Conservation (phyloP, 2,797 vertebrate genomes). For the Anguilla pacifica region DNA sequence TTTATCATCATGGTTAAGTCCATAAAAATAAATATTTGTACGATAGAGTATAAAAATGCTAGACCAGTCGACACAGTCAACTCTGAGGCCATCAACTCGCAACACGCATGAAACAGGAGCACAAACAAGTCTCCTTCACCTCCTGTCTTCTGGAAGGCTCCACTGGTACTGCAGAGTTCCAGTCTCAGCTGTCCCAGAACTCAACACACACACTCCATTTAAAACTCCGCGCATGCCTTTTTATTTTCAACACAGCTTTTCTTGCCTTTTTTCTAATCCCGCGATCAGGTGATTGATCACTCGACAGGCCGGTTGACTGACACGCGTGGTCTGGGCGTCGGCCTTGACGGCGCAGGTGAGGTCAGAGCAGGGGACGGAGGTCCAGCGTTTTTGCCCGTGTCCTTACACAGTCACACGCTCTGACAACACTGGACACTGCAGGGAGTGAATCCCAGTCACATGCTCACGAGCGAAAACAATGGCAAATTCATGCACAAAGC, state of each 20-base stretch:
- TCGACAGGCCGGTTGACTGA: neutral
- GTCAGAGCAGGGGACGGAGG: neutral
- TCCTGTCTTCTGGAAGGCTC: neutral
- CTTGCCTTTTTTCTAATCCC: neutral
- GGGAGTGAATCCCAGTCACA: constrained; percentile 41
- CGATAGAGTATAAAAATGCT: neutral
- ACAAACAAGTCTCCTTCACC: neutral
- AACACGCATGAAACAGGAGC: neutral
- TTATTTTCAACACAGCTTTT: neutral
- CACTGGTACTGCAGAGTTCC: neutral
- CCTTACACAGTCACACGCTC: constrained; percentile 3
- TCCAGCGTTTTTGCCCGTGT: neutral
- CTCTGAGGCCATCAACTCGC: neutral
- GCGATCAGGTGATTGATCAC: neutral
- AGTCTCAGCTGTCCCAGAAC: neutral
- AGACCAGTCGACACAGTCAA: neutral
- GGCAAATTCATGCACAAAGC: constrained; percentile 33
- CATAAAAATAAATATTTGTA: neutral
- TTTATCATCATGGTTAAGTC: neutral
- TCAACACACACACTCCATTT: constrained; percentile 16
- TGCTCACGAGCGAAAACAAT: constrained; percentile 36
- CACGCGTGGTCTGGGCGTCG: neutral
- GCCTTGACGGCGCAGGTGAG: neutral
- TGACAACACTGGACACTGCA: constrained; percentile 23
- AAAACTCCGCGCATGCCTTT: neutral